Percentiles rank a stretch among this genome's conserved stretches.
Conservation (phyloP, 2,797 vertebrate genomes). For the Hyperoplus lanceolatus region DNA sequence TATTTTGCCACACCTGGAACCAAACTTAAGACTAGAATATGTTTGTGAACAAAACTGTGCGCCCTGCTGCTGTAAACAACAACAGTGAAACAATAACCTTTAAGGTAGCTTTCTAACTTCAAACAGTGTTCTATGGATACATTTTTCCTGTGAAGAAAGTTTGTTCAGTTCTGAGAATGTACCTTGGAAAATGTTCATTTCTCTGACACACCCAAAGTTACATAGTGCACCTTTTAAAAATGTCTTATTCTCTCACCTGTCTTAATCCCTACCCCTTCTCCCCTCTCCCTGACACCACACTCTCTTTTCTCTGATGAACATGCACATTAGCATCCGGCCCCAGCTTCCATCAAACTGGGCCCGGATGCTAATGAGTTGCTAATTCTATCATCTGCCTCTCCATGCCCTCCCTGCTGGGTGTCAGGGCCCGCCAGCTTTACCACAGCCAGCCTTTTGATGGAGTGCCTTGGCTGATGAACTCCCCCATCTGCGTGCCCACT, state of each 20-base stretch:
- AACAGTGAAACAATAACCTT: too few relatives aligned
- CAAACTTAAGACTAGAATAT: too few relatives aligned
- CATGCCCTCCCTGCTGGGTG: conserved; percentile 59
- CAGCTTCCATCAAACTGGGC: conserved; percentile 42
- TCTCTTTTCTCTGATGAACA: conserved; percentile 60
- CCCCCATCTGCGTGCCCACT: conserved; percentile 61
- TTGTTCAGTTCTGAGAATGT: too few relatives aligned
- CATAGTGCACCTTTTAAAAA: too few relatives aligned
- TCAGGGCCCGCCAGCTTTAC: conserved; percentile 58
- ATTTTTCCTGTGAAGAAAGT: too few relatives aligned
- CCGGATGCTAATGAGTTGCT: conserved; percentile 79
- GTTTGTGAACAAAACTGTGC: too few relatives aligned
- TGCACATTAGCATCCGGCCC: conserved; percentile 38
- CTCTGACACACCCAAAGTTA: too few relatives aligned
- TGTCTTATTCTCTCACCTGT: conserved; percentile 27
- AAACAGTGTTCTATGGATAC: too few relatives aligned
- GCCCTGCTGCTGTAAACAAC: too few relatives aligned
- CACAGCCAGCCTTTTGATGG: conserved; percentile 68
- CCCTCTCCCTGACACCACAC: conserved; percentile 3
- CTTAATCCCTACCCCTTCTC: conserved; percentile 15
- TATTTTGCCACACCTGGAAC: too few relatives aligned
- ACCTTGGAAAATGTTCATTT: too few relatives aligned
- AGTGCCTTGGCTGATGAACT: conserved; percentile 70
- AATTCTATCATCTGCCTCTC: conserved; percentile 74
- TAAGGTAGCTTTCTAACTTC: conserved; percentile 12